These are phyloP conservation scores for Coenonympha glycerion DNA, from an alignment of 2,888 invertebrate species.

Conservation along the genomic window DNA sequence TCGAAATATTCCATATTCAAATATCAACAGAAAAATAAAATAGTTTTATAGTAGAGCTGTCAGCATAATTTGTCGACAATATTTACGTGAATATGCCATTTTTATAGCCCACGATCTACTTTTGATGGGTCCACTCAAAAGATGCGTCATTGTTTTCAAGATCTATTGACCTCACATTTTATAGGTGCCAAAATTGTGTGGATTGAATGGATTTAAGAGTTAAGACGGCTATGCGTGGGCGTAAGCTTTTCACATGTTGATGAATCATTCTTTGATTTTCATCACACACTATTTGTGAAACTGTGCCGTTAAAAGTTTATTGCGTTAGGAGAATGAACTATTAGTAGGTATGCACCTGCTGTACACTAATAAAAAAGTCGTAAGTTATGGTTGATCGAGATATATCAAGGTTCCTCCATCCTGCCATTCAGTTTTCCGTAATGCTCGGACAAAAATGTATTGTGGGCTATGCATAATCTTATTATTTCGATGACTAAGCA, in stretches of 20 bases:
- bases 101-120: neutral
- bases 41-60: neutral
- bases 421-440: no score
- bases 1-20: neutral
- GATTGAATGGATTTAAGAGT: no score
- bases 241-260: slow-evolving; percentile 21
- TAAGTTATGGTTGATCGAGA: no score
- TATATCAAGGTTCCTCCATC: no score
- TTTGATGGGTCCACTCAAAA: neutral
- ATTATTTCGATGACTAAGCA: no score
- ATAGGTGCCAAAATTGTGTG: slow-evolving; percentile 22
- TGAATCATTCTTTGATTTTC: slow-evolving; percentile 19
- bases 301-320: slow-evolving; percentile 14
- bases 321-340: slow-evolving; percentile 5
- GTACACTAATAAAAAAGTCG: no score
- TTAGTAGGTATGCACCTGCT: neutral
- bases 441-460: no score
- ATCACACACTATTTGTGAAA: slow-evolving; percentile 14
- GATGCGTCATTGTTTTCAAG: slow-evolving; percentile 17
- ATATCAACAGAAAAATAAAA: no score
- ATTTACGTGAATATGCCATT: neutral
- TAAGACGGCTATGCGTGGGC: slow-evolving; percentile 25
- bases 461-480: no score
- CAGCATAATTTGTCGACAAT: neutral
- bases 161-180: slow-evolving; percentile 25